Conservation (phyloP, 1,140 invertebrate species). For the Stenopsyche tienmushanensis region DNA sequence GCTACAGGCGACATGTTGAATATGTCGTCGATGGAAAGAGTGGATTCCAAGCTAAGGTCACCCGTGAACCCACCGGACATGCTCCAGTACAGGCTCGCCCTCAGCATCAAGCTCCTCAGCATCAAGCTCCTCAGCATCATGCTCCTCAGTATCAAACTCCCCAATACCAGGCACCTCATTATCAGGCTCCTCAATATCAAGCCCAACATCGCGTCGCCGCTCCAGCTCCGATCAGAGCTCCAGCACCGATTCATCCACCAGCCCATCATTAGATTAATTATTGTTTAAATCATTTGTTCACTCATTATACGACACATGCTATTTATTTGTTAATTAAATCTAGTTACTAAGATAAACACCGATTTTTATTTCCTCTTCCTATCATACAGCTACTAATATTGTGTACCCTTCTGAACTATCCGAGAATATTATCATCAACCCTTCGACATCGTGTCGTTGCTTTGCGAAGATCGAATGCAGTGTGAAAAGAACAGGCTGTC, state of each 20-base stretch:
- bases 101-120: neutral
- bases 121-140: conserved; percentile 16
- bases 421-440: too few species aligned
- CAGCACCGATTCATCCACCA: conserved; percentile 5
- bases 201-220: neutral
- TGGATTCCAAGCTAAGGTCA: conserved; percentile 27
- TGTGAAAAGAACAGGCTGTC: too few species aligned
- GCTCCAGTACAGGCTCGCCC: conserved; percentile 10
- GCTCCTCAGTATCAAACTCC: conserved; percentile 2
- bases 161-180: neutral
- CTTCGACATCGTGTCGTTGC: too few species aligned
- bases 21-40: conserved; percentile 42
- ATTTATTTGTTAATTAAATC: conserved; percentile 6
- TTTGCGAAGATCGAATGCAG: too few species aligned
- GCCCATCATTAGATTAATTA: conserved; percentile 4
- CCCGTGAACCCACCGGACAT: conserved; percentile 30
- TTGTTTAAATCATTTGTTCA: neutral
- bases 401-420: neutral
- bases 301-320: neutral
- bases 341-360: neutral
- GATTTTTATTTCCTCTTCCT: neutral
- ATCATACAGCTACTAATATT: neutral
- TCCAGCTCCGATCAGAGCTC: neutral
- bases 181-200: neutral
- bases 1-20: conserved; percentile 46